phyloP scores from a whole-genome alignment of 2,888 invertebrate genomes.

The Autographa gamma region DNA sequence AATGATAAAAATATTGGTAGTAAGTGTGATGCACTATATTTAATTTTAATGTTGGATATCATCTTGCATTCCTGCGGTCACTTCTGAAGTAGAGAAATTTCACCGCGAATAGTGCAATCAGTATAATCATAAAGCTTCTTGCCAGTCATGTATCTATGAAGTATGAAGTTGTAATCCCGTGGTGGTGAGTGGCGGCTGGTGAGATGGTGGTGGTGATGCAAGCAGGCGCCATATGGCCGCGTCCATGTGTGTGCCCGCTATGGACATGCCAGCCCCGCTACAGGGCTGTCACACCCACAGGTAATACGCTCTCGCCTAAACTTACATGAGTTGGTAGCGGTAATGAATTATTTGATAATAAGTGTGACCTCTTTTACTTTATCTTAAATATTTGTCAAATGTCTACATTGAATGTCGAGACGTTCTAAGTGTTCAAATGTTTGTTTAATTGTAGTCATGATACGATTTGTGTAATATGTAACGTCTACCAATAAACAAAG shows the following conservation, averaged over 20 bases:
- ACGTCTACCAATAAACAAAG: background rate
- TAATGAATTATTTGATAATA: no score
- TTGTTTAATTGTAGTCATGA: background rate
- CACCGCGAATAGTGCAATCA: no score
- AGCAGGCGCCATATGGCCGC: constrained; percentile 60
- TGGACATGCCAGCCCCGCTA: constrained; percentile 44
- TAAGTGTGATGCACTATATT: no score
- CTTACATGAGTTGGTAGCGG: no score
- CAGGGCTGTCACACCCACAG: constrained; percentile 40
- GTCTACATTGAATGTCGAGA: background rate
- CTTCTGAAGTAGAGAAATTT: no score
- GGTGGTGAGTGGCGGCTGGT: constrained; percentile 6
- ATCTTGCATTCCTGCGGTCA: no score
- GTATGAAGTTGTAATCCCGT: background rate
- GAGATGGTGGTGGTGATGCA: constrained; percentile 42
- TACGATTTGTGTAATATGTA: background rate
- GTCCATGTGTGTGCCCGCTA: constrained; percentile 62
- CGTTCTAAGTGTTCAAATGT: background rate
- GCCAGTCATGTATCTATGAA: no score
- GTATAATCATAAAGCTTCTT: no score
- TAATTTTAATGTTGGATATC: no score
- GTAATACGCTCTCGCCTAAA: no score
- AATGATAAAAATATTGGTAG: no score
- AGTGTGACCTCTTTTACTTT: background rate
- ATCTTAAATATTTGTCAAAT: background rate